Conservation (phyloP, 2,113 vertebrate species). For the Recurvirostra avosetta region DNA sequence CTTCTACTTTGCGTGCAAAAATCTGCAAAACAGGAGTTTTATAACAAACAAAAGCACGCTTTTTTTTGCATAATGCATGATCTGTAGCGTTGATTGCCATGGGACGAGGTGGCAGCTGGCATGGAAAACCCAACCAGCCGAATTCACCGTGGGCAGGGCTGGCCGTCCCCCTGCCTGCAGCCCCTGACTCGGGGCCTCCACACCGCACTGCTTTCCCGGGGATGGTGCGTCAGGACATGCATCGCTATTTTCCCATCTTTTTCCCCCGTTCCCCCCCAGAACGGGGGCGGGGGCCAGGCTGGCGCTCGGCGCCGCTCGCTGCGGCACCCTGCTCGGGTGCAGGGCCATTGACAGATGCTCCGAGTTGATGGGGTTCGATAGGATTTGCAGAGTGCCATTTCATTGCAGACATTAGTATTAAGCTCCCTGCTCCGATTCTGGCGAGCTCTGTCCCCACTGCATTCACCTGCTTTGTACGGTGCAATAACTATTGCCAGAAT, state of each 20-base stretch:
- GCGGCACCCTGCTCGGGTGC: not conserved
- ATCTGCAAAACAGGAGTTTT: not conserved
- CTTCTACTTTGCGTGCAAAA: not conserved
- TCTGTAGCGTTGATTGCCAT: not conserved
- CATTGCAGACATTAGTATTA: not conserved
- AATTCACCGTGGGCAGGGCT: not conserved
- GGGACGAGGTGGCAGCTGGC: not conserved
- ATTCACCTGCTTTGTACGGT: not conserved
- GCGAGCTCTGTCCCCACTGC: not conserved
- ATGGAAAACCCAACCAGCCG: fast-evolving
- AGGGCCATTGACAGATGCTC: not conserved
- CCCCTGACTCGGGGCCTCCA: not conserved
- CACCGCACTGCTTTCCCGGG: not conserved
- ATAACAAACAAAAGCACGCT: not conserved
- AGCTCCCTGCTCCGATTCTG: not conserved
- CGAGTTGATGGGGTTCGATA: fast-evolving
- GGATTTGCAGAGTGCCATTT: not conserved
- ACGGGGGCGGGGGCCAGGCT: not conserved
- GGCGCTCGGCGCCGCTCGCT: not conserved
- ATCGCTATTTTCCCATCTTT: not conserved
- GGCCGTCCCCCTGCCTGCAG: not conserved
- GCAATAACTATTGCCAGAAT: not conserved
- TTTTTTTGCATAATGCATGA: not conserved
- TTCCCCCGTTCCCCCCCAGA: not conserved
- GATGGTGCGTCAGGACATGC: fast-evolving